A percentile compares a stretch with the other conserved stretches of the same genome.
These are phyloP conservation scores for Colinus virginianus DNA, from an alignment of 2,113 vertebrate species.

Conservation along the genomic window DNA sequence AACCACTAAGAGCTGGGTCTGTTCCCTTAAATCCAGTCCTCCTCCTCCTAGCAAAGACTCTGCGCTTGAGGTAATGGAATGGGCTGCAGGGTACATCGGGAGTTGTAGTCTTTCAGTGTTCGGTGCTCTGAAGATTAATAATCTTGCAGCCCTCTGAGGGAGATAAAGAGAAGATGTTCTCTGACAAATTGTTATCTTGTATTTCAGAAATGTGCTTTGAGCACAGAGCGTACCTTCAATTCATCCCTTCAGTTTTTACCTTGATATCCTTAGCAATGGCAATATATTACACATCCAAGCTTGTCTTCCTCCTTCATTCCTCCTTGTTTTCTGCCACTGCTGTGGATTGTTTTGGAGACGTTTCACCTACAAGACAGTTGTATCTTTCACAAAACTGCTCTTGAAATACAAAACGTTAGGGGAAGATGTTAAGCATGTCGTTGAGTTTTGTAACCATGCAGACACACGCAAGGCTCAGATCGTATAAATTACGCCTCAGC, in stretches of 20 bases:
- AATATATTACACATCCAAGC: slow-evolving; percentile 34
- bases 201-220: slow-evolving; percentile 59
- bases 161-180: slow-evolving; percentile 51
- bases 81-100: slow-evolving; percentile 66
- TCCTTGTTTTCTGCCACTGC: not conserved
- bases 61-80: slow-evolving; percentile 69
- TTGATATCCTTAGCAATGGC: slow-evolving; percentile 46
- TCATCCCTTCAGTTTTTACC: slow-evolving; percentile 47
- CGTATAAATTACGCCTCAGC: not conserved
- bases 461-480: not conserved
- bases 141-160: slow-evolving; percentile 56
- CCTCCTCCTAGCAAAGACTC: slow-evolving; percentile 32
- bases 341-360: not conserved
- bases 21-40: slow-evolving; percentile 63
- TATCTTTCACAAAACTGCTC: not conserved
- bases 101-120: slow-evolving; percentile 74
- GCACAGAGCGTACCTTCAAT: slow-evolving; percentile 14
- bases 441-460: not conserved
- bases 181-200: slow-evolving; percentile 67
- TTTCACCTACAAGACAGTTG: not conserved
- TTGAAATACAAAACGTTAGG: not conserved
- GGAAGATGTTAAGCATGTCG: not conserved
- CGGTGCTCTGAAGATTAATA: slow-evolving; percentile 74
- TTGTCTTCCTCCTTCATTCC: slow-evolving; percentile 23
- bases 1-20: slow-evolving; percentile 2